A percentile compares a stretch with the other conserved stretches of the same genome.
phyloP scores from a whole-genome alignment of 2,797 vertebrate species.

The Trachops cirrhosus region DNA sequence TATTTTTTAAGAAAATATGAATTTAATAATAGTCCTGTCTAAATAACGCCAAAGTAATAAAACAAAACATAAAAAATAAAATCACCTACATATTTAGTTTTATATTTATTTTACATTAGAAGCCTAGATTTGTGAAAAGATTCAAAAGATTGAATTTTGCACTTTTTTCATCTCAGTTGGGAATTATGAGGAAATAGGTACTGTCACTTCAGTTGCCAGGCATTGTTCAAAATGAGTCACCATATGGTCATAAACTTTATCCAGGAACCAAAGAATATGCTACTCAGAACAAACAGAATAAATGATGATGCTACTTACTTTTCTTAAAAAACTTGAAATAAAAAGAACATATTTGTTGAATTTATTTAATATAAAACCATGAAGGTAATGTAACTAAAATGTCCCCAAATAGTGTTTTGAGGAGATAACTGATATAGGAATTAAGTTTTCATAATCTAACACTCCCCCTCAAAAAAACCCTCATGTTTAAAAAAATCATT shows the following conservation, averaged over 20 bases:
- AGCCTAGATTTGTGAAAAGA: not conserved
- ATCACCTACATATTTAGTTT: not conserved
- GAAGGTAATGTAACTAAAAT: not conserved
- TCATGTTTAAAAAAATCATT: not conserved
- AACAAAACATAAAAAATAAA: not conserved
- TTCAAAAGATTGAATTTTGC: not conserved
- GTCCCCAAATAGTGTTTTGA: not conserved
- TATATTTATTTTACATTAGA: not conserved
- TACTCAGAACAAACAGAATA: slow-evolving; percentile 17
- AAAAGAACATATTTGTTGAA: not conserved
- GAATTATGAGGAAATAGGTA: slow-evolving; percentile 35
- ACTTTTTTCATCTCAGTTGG: not conserved
- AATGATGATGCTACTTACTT: not conserved
- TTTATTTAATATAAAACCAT: slow-evolving; percentile 22
- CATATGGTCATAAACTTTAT: slow-evolving; percentile 11
- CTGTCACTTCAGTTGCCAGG: slow-evolving; percentile 26
- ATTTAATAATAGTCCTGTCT: not conserved
- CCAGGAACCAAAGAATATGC: not conserved
- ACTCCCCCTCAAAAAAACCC: not conserved
- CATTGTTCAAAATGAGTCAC: slow-evolving; percentile 41
- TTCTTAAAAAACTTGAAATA: not conserved
- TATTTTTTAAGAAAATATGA: not conserved
- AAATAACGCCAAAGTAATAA: not conserved
- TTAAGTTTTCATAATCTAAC: not conserved
- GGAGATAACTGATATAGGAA: not conserved